phyloP scores from a whole-genome alignment of 1,140 invertebrate species.

The Ceratina australensis region DNA sequence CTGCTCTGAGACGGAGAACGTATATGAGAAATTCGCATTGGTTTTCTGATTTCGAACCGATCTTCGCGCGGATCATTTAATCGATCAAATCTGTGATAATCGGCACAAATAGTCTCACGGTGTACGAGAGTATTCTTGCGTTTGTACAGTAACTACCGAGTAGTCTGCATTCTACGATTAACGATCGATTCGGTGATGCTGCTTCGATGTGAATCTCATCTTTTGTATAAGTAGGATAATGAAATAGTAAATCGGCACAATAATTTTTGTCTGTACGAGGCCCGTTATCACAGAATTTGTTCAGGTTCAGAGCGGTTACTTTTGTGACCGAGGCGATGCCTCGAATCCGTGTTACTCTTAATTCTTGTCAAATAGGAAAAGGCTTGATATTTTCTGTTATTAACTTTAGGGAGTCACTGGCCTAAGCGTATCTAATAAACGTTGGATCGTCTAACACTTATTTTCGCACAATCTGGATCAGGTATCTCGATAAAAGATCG shows the following conservation, averaged over 20 bases:
- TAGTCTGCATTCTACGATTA: constrained; percentile 7
- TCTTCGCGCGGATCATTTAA: constrained; percentile 15
- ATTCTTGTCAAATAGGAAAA: not conserved
- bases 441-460: too few species aligned
- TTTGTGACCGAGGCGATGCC: constrained; percentile 2
- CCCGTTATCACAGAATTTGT: constrained; percentile 48
- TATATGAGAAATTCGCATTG: too few species aligned
- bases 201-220: too few species aligned
- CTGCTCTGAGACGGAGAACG: too few species aligned
- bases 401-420: too few species aligned
- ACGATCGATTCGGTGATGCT: too few species aligned
- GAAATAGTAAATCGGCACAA: not conserved
- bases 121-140: constrained; percentile 9
- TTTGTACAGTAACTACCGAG: constrained; percentile 4
- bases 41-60: constrained; percentile 40
- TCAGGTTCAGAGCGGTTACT: constrained; percentile 9
- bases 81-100: constrained; percentile 60
- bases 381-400: not conserved
- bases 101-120: constrained; percentile 37
- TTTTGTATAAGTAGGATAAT: too few species aligned
- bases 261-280: not conserved
- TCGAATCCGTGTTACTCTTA: not conserved
- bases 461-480: too few species aligned
- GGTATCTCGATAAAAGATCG: too few species aligned
- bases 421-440: too few species aligned